phyloP scores from a whole-genome alignment of 2,113 vertebrate species.

The Tragelaphus scriptus region DNA sequence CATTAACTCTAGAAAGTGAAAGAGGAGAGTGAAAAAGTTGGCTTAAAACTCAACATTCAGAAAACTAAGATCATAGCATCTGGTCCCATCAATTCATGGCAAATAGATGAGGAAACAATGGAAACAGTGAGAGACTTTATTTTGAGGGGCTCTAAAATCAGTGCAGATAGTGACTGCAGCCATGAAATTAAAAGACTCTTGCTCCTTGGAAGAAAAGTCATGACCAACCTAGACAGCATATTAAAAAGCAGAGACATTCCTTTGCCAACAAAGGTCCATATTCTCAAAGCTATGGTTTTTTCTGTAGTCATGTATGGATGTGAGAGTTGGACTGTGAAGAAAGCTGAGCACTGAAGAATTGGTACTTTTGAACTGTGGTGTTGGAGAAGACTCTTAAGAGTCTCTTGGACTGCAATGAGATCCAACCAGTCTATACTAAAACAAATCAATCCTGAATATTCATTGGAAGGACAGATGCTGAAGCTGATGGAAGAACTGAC shows the following conservation, averaged over 20 bases:
- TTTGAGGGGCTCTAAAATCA: neutral
- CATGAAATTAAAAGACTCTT: neutral
- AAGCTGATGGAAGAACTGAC: neutral
- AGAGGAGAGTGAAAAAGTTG: neutral
- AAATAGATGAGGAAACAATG: neutral
- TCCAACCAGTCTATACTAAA: neutral
- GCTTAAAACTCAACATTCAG: neutral
- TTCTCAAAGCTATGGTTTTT: neutral
- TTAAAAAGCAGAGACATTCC: neutral
- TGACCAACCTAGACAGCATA: neutral
- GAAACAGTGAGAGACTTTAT: neutral
- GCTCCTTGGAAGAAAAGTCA: neutral
- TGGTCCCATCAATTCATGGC: neutral
- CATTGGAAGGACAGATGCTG: neutral
- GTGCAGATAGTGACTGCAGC: neutral
- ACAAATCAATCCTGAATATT: neutral
- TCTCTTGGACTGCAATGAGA: neutral
- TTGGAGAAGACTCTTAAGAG: neutral
- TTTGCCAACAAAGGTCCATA: neutral
- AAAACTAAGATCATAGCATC: neutral
- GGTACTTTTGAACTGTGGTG: neutral
- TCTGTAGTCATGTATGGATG: neutral
- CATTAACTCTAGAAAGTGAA: neutral
- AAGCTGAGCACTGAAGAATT: neutral
- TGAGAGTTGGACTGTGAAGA: neutral